Base-by-base conservation (phyloP, 2,113 vertebrate species). In the Ageneiosus marmoratus region DNA sequence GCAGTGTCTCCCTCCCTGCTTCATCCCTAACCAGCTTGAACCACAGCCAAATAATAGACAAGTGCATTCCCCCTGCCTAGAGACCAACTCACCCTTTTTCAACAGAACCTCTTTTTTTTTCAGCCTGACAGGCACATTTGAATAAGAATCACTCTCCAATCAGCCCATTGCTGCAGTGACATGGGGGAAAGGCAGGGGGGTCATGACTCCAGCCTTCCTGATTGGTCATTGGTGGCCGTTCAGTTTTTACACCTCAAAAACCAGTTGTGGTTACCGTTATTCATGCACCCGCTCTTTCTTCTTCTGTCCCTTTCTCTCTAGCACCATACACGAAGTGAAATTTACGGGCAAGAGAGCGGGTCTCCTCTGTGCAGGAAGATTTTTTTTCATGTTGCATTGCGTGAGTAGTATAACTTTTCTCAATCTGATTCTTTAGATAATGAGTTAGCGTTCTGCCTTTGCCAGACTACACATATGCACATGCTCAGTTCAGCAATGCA, bases 81-180 rank as follows among this genome's bases (percentile, higher is more conserved):
- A 94, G 89, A 95, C 94, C 90, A 81, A 24, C 88, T 92, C 89
- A 85, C 81, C 89, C 91, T 91, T 92, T 92, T 91, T 94, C 89
- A 76, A 94, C 88, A 88, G 89, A 86, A 88, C 83, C 90, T 90
- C 89, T 90, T 85, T 90, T 85, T 89, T 89, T 80, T 89, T 79
- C 80, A 88, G 90, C 91, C 89, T 93, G 93, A 94, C 93, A 93
- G 92, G 85, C 75, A 85, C 89, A 94, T 95, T 95, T 94, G 92
- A 94, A 95, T 95, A 91, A 95, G 91, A 95, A 95, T 94, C 81
- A 91, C 88, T 92, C 89, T 89, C 92, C 92, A 91, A 94, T 94
- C 93, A 94, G 86, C 90, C 89, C 90, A 88, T 86, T 89, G 90
- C 92, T 89, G 90, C 90, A 77, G 86, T 92, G 91, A 90, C 80